Evolutionary conservation across 2,113 vertebrate genomes (phyloP), one percentile per base, ranked within the genome.

Genomic region (Lepisosteus osseus): DNA sequence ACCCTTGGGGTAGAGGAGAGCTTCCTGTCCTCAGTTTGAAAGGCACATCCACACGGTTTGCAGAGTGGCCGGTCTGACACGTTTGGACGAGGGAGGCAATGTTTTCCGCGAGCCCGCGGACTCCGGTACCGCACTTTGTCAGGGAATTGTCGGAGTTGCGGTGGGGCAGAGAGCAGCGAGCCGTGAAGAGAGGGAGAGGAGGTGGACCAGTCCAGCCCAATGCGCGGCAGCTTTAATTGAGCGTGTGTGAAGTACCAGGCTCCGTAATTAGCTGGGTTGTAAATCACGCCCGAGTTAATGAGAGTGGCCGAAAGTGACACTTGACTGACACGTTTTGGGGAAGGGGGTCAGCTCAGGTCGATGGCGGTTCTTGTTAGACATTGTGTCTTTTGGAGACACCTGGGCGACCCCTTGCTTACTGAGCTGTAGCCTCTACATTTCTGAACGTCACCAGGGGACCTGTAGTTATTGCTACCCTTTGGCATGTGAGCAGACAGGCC

Each of bases 231-330:
- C n/a, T 40, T 9, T 1, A 64, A 1, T 64, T 64, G 62, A 64
- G 40, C 29, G 40, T 64, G 62, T 64, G 62, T 64, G 62, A 4
- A 9, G 62, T 6, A 12, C 62, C 4, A 61, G 51, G 61, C 78
- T 81, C 74, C 84, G 77, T 83, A 86, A 86, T 88, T 86, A 85
- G 68, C 78, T 73, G 69, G 66, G 47, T 56, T 77, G 80, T 88
- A 89, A 88, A 90, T 91, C 85, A 84, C 42, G 68, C 54, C 17
- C 62, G 70, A 63, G 79, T 85, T 90, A 89, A 90, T 88, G 84
- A 87, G 87, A 81, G 72, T 3, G 63, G 70, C 68, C 70, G 78
- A 80, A 78, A 68, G 82, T 86, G 86, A 86, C 83, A 79, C 73
- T 73, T 79, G 61, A 83, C 54, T 72, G 70, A 79, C 72, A 70